Evolutionary conservation across 1,140 invertebrate species (phyloP), one percentile per base, ranked within the genome.

Genomic region (Brachionus paranguensis): DNA sequence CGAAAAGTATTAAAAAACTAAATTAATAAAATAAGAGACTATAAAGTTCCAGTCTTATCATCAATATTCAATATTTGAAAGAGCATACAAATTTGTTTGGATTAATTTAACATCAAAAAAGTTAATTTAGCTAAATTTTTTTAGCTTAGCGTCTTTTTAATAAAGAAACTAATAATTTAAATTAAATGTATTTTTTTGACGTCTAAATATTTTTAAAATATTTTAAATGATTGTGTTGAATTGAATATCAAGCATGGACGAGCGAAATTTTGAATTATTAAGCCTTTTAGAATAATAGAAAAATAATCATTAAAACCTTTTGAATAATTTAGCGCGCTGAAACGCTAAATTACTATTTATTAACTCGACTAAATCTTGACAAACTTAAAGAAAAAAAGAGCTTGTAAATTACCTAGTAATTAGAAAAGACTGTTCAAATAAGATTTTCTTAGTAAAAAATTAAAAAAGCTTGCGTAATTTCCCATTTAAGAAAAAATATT

Each of bases 321-420:
- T 60, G 53, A 20, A 60, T 60, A 60, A 60, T 60, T 60, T 20
- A 60, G 20, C 53, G n/a, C 53, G 53, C 53, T 55, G 53, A 55
- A 55, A 55, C 53, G 53, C 53, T 60, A 60, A 60, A 60, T 60
- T 20, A 60, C 53, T 20, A 60, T 60, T 60, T 60, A 60, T 20
- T 20, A 60, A 60, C 7, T 60, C 53, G 53, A 10, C 20, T 60
- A 60, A 20, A 60, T 60, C 53, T 60, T 60, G 53, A 17, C 17
- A 60, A 60, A 60, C 53, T 60, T 20, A 60, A 60, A 60, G 20
- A 60, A 60, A 20, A 60, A 60, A 60, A 60, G 17, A 60, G 53
- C 33, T 68, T 68, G 33, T 68, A 68, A 68, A 68, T 68, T 68
- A 68, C 33, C 33, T 72, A 43, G 7, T 72, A 41, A 72, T 72